Percentiles rank a stretch among this genome's conserved stretches.
These are phyloP conservation scores for Lydus trimaculatus DNA, from an alignment of 2,888 invertebrate genomes.

Conservation along the genomic window DNA sequence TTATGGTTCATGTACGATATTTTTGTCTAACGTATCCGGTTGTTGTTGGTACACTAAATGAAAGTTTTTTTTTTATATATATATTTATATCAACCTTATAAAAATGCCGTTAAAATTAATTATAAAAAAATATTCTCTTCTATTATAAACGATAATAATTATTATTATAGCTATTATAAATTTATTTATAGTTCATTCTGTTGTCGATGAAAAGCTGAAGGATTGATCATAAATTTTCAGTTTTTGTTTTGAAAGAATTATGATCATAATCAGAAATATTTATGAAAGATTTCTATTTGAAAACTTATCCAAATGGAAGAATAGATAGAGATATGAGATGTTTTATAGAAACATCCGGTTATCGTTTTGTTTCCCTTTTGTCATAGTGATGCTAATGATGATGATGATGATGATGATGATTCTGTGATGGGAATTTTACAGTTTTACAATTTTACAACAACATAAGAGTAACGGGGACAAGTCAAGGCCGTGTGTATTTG, in stretches of 20 bases:
- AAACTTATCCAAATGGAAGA: not conserved
- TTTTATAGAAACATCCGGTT: not conserved
- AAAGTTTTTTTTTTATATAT: too few relatives aligned
- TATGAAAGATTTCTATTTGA: not conserved
- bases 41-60: not conserved
- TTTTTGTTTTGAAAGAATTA: conserved; percentile 5
- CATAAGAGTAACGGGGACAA: conserved; percentile 44
- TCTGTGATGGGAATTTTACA: not conserved
- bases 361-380: not conserved
- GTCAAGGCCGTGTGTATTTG: conserved; percentile 43
- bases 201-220: not conserved
- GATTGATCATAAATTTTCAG: not conserved
- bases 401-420: not conserved
- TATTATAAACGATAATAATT: not conserved
- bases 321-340: not conserved
- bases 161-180: not conserved
- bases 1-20: not conserved
- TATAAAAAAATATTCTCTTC: not conserved
- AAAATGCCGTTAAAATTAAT: conserved; percentile 6
- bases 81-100: not conserved
- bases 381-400: not conserved
- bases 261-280: not conserved
- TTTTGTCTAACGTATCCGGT: not conserved
- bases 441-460: conserved; percentile 32
- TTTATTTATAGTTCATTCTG: not conserved